Evolutionary conservation across 2,888 invertebrate genomes (phyloP).

Genomic region (Dorcus parallelipipedus): DNA sequence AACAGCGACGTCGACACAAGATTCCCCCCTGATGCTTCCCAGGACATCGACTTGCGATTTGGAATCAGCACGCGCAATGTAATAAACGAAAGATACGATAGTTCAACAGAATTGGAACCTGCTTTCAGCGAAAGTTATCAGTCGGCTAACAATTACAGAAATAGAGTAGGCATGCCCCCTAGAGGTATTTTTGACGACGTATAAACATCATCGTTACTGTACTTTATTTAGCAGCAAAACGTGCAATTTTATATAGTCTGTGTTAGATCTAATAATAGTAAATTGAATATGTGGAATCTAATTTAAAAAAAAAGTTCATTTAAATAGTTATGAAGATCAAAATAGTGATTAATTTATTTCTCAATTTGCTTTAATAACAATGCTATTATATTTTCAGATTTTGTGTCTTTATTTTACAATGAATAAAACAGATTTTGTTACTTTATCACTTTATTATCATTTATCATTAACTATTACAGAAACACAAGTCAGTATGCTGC

Average conservation of each 20-base stretch:
- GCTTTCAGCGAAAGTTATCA: constrained; percentile 46
- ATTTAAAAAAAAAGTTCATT: too few relatives aligned
- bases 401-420: too few relatives aligned
- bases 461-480: too few relatives aligned
- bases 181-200: constrained; percentile 83
- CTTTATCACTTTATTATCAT: too few relatives aligned
- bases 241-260: not conserved
- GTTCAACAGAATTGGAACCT: constrained; percentile 41
- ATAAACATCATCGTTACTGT: constrained; percentile 39
- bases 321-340: too few relatives aligned
- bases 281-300: too few relatives aligned
- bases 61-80: constrained; percentile 60
- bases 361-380: too few relatives aligned
- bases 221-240: not conserved
- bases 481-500: not conserved
- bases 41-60: constrained; percentile 63
- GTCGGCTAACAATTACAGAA: constrained; percentile 38
- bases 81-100: constrained; percentile 41
- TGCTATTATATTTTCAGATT: too few relatives aligned
- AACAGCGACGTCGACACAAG: constrained; percentile 43
- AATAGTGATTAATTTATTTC: too few relatives aligned
- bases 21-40: constrained; percentile 39
- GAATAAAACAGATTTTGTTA: too few relatives aligned
- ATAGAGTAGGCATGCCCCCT: constrained; percentile 60
- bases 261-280: not conserved